Evolutionary conservation across 2,888 invertebrate genomes (phyloP).

Genomic region (Cataglyphis albicans): DNA sequence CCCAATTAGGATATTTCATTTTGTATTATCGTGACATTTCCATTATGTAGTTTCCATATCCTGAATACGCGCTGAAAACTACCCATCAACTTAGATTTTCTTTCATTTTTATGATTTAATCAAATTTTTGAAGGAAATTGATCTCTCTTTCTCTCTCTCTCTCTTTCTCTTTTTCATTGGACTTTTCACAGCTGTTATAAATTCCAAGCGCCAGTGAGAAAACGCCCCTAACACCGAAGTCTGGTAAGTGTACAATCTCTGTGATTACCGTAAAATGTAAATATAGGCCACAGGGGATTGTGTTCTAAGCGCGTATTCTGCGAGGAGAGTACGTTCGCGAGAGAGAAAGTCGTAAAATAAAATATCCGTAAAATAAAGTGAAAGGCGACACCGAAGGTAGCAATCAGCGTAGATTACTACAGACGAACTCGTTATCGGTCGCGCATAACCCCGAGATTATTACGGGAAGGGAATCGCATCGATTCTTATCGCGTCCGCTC

Average conservation of each 20-base stretch:
- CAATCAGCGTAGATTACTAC: conserved; percentile 42
- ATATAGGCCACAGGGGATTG: conserved; percentile 38
- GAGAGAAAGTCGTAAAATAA: conserved; percentile 27
- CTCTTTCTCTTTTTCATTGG: neutral
- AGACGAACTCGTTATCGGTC: conserved; percentile 34
- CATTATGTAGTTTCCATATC: neutral
- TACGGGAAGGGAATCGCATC: conserved; percentile 21
- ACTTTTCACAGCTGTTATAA: conserved; percentile 18
- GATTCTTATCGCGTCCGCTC: conserved; percentile 25
- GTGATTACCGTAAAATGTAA: conserved; percentile 46
- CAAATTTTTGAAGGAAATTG: neutral
- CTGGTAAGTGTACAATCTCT: conserved; percentile 15
- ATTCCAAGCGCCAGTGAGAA: conserved; percentile 8
- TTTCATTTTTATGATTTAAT: conserved; percentile 8
- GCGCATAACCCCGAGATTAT: conserved; percentile 9
- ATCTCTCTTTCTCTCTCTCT: neutral
- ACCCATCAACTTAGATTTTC: neutral
- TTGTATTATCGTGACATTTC: neutral
- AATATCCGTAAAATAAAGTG: conserved; percentile 16
- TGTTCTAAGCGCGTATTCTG: conserved; percentile 7
- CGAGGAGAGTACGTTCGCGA: conserved; percentile 16
- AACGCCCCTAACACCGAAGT: conserved; percentile 30
- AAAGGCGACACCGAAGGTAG: conserved; percentile 35
- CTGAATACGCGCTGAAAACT: neutral
- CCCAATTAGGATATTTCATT: neutral